Base-by-base conservation (phyloP, 2,797 vertebrate species). In the Ctenopoma kingsleyae region DNA sequence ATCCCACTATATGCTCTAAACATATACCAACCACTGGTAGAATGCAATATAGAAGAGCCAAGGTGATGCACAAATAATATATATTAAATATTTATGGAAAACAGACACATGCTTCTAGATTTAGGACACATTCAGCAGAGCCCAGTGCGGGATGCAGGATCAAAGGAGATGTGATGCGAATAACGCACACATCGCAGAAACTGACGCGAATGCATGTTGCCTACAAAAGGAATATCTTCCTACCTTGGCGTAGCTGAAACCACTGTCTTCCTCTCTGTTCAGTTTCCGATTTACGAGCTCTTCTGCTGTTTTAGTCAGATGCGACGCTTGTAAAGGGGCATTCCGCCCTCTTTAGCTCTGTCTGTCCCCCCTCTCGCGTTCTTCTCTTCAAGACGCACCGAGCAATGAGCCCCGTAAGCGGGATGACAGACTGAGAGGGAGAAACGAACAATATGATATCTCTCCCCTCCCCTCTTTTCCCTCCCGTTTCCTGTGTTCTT, bases 261-360 rank as follows among this genome's bases (percentile, higher is more conserved):
- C 74, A 36, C 63, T 35, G 83, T 75, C 52, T 59, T 64, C 52
- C 50, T 56, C 68, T 59, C 69, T 44, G 67, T 76, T 76, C 78
- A 35, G 8, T 77, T 73, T 65, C 36, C 48, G 52, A 78, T 85
- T 80, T 74, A 80, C 67, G 78, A 78, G 78, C 64, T 32, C 48
- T 70, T 84, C 71, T 61, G 62, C 67, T 75, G 79, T 67, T 77
- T 82, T 67, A 73, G 79, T 89, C 85, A 87, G 81, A 90, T 90
- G 89, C 92, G 87, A 80, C 89, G 89, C 85, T 76, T 76, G 84
- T 85, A 81, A 87, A 91, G 88, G 87, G 82, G 80, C 87, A 92
- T 87, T 87, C 86, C 87, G 87, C 90, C 90, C 89, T 87, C 80
- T 76, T 58, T 52, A 44, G 23, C 71, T 73, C 62, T 43, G 62